Base-by-base conservation (phyloP, 2,888 invertebrate genomes). In the Tinea semifulvella region DNA sequence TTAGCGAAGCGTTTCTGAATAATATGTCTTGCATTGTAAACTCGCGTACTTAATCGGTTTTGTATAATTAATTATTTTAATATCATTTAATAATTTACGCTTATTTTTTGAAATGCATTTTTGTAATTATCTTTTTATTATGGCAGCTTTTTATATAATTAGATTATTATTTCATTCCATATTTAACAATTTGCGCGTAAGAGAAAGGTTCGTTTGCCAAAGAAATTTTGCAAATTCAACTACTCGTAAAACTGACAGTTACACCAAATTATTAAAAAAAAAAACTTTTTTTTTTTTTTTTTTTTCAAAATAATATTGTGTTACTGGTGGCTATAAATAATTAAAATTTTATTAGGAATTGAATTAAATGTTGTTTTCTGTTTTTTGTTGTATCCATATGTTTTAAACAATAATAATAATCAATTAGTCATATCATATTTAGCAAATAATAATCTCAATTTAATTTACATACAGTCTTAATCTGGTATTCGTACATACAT, bases 51-150 rank as follows among this genome's bases (percentile, higher is more conserved):
- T 79, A 79, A 72, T 64, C 62, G 60, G 10, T 25, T 25, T 56
- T 60, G 56, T 46, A 53, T 56, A 60, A 56, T 27, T 27, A 7
- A 7, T 27, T 27, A 58, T 61, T 61, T 56, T 17, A 17, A 61
- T 58, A 59, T 65, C 61, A 60, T 61, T 67, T 59, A 58, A 73
- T 66, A 65, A 59, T 57, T 53, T 66, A 69, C 66, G 70, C 67
- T 74, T 75, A 70, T 70, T 70, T 71, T 26, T 75, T 69, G 63
- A 67, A 65, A 70, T 69, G 70, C 72, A 72, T 75, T 76, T 73
- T 63, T 4, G 17, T 38, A 17, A 38, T 19, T 19, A 31, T 22
- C 38, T 67, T 63, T 63, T 63, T 58, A 63, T 65, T 63, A 73
- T 65, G 72, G 77, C 79, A 79, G 79, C 79, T 77, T 58, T 60